Base-by-base conservation (phyloP, 2,888 invertebrate genomes). In the Eudasyphora cyanicolor region DNA sequence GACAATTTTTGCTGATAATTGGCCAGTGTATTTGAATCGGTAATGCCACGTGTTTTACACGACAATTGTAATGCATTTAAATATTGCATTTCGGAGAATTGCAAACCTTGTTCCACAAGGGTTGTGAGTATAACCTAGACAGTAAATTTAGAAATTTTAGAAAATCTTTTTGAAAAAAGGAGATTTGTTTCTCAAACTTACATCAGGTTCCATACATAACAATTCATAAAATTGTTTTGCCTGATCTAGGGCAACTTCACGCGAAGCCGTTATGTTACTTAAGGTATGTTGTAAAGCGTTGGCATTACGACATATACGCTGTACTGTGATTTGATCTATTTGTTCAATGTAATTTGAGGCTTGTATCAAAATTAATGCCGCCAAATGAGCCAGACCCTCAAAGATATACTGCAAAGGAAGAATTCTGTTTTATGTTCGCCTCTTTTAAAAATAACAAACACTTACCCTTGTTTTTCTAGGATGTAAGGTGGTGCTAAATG, bases 191-290 rank as follows among this genome's bases (percentile, higher is more conserved):
- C 49, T 6, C 10, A 0, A 29, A 88, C 92, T 92, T 91, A 96
- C 97, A 93, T 98, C 96, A 0, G 97, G 97, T 24, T 95, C 94
- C 88, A 95, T 94, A 86, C 96, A 95, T 82, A 98, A 95, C 86
- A 98, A 93, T 88, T 98, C 97, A 89, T 97, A 97, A 92, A 97
- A 98, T 86, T 95, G 95, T 88, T 97, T 94, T 0, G 98, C 98
- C 89, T 97, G 95, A 92, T 98, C 98, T 87, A 99, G 93, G 19
- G 97, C 96, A 14, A 96, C 93, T 92, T 97, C 97, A 79, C 96
- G 93, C 0, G 95, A 95, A 93, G 96, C 95, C 1, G 97, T 97
- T 79, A 97, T 96, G 89, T 96, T 96, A 51, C 96, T 95, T n/a
- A 97, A 91, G 5, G 96, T 96, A 91, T 97, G 97, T 89, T 97